Base-by-base conservation (phyloP, 2,113 vertebrate genomes). In the Alligator mississippiensis region DNA sequence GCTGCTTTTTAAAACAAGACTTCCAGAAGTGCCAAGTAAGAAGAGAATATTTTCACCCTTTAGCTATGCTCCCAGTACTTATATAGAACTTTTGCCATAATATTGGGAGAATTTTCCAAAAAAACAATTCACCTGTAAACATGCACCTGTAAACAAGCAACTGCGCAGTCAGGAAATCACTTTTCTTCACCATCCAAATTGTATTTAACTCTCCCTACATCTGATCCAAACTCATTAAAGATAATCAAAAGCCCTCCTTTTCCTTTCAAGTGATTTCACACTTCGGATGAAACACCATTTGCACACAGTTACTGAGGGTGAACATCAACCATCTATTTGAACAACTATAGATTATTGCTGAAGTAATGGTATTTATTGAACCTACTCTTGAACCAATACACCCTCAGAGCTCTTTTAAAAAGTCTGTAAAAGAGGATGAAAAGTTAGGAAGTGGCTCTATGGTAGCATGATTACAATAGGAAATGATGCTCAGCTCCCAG, bases 131-230 rank as follows among this genome's bases (percentile, higher is more conserved):
- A 47, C 47, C 47, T 3, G n/a, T 9, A 55, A 57, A 10, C 9
- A 4, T 1, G 28, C 13, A 47, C 34, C 14, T 63, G 18, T 1
- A 38, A 57, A 72, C 76, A 72, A 13, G 7, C 13, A 4, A 15
- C 14, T 47, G 47, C 7, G 7, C 47, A 47, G 47, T 47, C 47
- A 47, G 8, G 25, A 7, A 55, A 1, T 6, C 3, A 4, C 1
- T 30, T 81, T 85, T 70, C 25, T 64, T 63, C 61, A 38, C 55
- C 17, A 28, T n/a, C 6, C 60, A 81, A 30, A 0, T 4, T 85
- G 2, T 4, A 64, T 3, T 77, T 61, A 83, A 55, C 1, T 1
- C 0, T 58, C 91, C 4, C 5, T 55, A 47, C 60, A 3, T 85
- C 38, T 79, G 16, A 72, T 15, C 2, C 22, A 15, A 4, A 25